Base-by-base conservation (phyloP, 2,888 invertebrate genomes). In the Phaonia tiefii region DNA sequence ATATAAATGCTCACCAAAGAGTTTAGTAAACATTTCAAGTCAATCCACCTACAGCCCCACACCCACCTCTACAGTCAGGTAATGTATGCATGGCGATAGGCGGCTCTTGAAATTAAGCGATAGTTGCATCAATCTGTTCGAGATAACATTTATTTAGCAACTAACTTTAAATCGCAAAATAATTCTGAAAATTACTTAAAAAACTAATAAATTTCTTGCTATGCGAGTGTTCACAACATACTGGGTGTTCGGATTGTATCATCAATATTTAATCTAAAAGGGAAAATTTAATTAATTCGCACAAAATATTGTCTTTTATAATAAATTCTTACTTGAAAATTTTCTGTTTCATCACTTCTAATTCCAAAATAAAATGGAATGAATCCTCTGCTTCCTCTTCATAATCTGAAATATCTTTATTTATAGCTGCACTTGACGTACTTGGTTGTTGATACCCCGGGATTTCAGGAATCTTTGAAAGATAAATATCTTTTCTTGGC, bases 401-500 rank as follows among this genome's bases (percentile, higher is more conserved):
- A 46, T 7, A 46, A n/a, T n/a, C n/a, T n/a, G n/a, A n/a, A n/a
- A n/a, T n/a, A n/a, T n/a, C n/a, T n/a, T n/a, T n/a, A n/a, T n/a
- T n/a, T n/a, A n/a, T n/a, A n/a, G n/a, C n/a, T n/a, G n/a, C n/a
- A n/a, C n/a, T n/a, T n/a, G n/a, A 46, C 3, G n/a, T 46, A 15
- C 46, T n/a, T 11, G 46, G 15, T n/a, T 26, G 31, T 56, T 56
- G 56, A 56, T 56, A 8, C 26, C 26, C 26, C 2, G 56, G 56
- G 56, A 56, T 56, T 56, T 56, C 56, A 56, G 56, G 56, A 56
- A 26, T 56, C 25, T 37, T 37, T 37, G 10, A 37, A 37, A 37
- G 37, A 37, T 4, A 37, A 37, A 37, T 37, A 37, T 37, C 51
- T 67, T 70, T 39, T 70, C 70, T 70, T 70, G 15, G 46, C 46